Base-by-base conservation (phyloP, 2,797 vertebrate species). In the Dryobates pubescens region DNA sequence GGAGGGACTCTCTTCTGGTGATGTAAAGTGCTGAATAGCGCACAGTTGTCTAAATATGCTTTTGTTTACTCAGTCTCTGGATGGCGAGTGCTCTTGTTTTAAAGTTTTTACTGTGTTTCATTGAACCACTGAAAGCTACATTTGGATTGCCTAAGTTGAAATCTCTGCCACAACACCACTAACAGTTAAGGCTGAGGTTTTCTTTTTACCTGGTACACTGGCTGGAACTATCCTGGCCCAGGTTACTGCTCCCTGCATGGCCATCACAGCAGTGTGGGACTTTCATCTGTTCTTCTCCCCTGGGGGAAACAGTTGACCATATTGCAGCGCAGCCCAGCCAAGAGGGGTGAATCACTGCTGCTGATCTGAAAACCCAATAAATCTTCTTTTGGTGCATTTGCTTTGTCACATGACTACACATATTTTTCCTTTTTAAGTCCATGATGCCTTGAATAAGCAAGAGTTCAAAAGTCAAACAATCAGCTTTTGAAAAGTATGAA, bases 1-100 rank as follows among this genome's bases (percentile, higher is more conserved):
- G 79, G 30, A 92, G 80, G 49, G 53, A 65, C 43, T 67, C 47
- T 84, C 51, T 77, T 80, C 32, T 58, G 7, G 2, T 89, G 89
- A 71, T 84, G 26, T 30, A 63, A 70, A 90, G 63, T 49, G 69
- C 59, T 89, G 86, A 95, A 96, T 38, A 82, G 92, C 77, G 77
- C 54, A 72, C 86, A 81, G 93, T 91, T 89, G 93, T 94, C 93
- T 94, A 92, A 93, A 95, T 94, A 94, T 30, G 65, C 74, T 96
- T 90, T 93, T 95, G 82, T 96, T 95, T 96, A 92, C 88, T 78
- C 83, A 80, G 54, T 65, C 74, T 84, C 70, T 86, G 76, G 78
- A 91, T 67, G 77, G 81, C 17, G 63, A 92, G 47, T 11, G 70
- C 85, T 70, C 80, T 71, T 84, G 65, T 91, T 94, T 89, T 70